Conservation (phyloP, 2,888 invertebrate genomes). For the Entomobrya multifasciata region DNA sequence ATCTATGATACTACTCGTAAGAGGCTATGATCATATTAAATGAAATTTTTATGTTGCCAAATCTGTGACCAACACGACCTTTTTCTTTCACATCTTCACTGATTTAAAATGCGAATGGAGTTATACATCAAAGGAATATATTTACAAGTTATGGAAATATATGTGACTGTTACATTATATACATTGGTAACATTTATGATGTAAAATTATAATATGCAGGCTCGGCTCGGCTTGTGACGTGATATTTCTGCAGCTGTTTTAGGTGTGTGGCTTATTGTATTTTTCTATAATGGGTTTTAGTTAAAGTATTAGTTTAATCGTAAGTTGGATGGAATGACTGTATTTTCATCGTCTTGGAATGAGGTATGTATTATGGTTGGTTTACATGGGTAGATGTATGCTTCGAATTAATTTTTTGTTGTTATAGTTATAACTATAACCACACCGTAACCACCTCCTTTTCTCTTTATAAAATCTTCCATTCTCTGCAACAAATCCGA, state of each 20-base stretch:
- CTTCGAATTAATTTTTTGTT: too few species aligned
- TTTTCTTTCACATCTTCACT: slow-evolving; percentile 13
- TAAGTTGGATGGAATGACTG: background rate
- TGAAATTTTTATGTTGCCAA: slow-evolving; percentile 30
- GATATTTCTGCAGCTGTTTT: slow-evolving; percentile 13
- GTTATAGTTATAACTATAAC: too few species aligned
- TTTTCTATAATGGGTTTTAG: background rate
- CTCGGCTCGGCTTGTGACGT: too few species aligned
- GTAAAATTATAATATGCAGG: too few species aligned
- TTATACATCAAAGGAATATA: slow-evolving; percentile 1
- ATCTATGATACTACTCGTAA: too few species aligned
- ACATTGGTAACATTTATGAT: too few species aligned
- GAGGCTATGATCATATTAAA: background rate
- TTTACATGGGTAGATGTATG: too few species aligned
- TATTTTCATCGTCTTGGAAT: background rate
- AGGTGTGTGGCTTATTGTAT: slow-evolving; percentile 16
- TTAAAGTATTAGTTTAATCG: background rate
- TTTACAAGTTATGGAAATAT: slow-evolving; percentile 16
- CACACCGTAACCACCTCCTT: background rate
- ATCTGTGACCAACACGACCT: slow-evolving; percentile 33
- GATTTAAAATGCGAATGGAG: background rate
- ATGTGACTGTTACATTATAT: too few species aligned
- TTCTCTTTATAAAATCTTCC: too few species aligned
- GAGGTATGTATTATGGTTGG: background rate
- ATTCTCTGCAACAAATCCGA: too few species aligned